Base-by-base conservation (phyloP, 2,797 vertebrate genomes). In the Ambastaia sidthimunki region DNA sequence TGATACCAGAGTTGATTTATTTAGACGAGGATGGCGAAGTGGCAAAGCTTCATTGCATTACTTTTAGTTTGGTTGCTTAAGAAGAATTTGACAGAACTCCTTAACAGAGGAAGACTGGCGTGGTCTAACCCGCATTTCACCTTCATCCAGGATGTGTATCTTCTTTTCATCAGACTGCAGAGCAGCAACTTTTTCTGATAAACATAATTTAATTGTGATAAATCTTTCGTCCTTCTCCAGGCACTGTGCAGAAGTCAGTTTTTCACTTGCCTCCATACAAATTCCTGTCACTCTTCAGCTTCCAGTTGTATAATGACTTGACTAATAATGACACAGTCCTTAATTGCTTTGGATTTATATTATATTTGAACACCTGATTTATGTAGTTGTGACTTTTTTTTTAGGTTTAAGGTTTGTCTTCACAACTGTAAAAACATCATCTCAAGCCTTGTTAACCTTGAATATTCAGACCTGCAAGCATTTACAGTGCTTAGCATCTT, bases 41-140 rank as follows among this genome's bases (percentile, higher is more conserved):
- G 25, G 16, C 68, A 63, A 74, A 23, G 71, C 48, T 72, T 81
- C 73, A 67, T 74, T 76, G 76, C 73, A 47, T 15, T 31, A 10
- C 62, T 28, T 41, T 41, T 41, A 12, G 15, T 59, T 28, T 16
- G 28, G 23, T 41, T 37, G 1, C 19, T 57, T 28, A n/a, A 7
- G 48, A 50, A 68, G 57, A 52, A 71, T 71, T 57, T 48, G 37
- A 10, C 9, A 10, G 7, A 41, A 41, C 37, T 41, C 9, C 37
- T 9, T 2, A 63, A 41, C 13, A 50, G 18, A 48, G 28, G 44
- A 54, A 54, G 69, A 65, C 69, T 54, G 31, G n/a, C 28, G 3
- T 21, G 75, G 41, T 60, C 54, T 60, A 52, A 62, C 55, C 66
- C 12, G n/a, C 52, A 77, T 41, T 57, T 34, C 48, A 68, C 37